These are phyloP conservation scores for Phoeniculus purpureus DNA, from an alignment of 2,797 vertebrate genomes.

Conservation along the genomic window DNA sequence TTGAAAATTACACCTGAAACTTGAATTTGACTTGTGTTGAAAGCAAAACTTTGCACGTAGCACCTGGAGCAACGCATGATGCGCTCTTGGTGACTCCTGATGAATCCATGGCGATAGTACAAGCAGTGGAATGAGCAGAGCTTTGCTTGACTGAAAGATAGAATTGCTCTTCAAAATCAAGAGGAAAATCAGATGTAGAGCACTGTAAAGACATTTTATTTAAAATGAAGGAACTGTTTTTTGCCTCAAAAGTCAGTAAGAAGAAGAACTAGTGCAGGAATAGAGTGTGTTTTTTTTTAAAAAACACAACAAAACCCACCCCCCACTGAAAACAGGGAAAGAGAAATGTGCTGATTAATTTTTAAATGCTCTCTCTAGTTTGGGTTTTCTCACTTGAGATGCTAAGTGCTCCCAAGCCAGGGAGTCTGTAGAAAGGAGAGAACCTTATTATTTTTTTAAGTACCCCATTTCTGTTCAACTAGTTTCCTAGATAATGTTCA, in stretches of 20 bases:
- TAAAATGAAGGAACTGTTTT: not conserved
- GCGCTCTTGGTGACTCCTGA: not conserved
- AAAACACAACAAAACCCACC: not conserved
- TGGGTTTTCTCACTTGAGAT: not conserved
- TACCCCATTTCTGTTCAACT: not conserved
- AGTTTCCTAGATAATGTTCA: not conserved
- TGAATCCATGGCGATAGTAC: not conserved
- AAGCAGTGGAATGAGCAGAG: not conserved
- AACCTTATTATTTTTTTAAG: not conserved
- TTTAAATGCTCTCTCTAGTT: not conserved
- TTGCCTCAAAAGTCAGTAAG: not conserved
- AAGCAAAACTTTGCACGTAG: not conserved
- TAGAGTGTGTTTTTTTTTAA: not conserved
- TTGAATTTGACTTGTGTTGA: not conserved
- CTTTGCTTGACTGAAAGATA: not conserved
- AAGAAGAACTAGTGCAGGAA: not conserved
- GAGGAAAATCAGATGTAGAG: not conserved
- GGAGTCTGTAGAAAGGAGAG: not conserved
- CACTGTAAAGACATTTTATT: not conserved
- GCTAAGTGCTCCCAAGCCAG: not conserved
- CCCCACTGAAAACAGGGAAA: not conserved
- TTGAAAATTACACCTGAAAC: not conserved
- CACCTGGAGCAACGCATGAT: too few relatives aligned
- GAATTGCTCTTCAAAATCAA: not conserved
- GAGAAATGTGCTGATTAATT: not conserved